Conservation (phyloP, 2,113 vertebrate species). For the Urocitellus parryii region DNA sequence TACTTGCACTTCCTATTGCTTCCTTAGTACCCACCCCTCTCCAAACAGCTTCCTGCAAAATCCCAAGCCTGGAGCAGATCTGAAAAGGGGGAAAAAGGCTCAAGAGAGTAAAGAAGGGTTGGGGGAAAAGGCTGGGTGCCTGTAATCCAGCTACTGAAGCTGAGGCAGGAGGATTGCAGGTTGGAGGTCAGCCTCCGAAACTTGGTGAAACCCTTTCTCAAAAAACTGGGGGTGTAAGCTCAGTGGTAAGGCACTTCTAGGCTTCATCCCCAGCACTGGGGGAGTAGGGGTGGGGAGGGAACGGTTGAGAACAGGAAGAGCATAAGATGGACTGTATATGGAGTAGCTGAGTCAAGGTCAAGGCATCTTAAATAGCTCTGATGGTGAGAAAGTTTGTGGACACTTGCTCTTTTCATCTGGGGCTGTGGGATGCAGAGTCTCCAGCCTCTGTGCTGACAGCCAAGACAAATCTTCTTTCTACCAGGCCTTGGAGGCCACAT, state of each 20-base stretch:
- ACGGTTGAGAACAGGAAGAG: neutral
- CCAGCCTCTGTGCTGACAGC: neutral
- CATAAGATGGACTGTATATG: neutral
- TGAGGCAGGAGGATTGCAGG: too few species aligned
- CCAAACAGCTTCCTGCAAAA: neutral
- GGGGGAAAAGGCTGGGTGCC: neutral
- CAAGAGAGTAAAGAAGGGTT: neutral
- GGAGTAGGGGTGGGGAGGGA: too few species aligned
- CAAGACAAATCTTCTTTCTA: slow-evolving; percentile 36
- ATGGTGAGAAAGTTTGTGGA: neutral
- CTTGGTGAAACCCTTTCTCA: too few species aligned
- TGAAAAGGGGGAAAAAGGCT: neutral
- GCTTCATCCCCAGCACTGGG: too few species aligned
- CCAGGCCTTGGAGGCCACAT: neutral
- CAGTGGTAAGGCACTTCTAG: too few species aligned
- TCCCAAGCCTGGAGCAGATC: neutral
- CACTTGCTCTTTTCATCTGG: neutral
- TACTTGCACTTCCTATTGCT: neutral
- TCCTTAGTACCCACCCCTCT: neutral
- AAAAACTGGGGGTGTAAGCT: too few species aligned
- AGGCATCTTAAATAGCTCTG: neutral
- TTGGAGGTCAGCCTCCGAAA: too few species aligned
- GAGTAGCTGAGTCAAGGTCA: neutral
- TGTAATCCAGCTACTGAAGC: too few species aligned
- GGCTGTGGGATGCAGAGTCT: neutral